Evolutionary conservation across 1,140 invertebrate species (phyloP).

Genomic region (Argopecten irradians): DNA sequence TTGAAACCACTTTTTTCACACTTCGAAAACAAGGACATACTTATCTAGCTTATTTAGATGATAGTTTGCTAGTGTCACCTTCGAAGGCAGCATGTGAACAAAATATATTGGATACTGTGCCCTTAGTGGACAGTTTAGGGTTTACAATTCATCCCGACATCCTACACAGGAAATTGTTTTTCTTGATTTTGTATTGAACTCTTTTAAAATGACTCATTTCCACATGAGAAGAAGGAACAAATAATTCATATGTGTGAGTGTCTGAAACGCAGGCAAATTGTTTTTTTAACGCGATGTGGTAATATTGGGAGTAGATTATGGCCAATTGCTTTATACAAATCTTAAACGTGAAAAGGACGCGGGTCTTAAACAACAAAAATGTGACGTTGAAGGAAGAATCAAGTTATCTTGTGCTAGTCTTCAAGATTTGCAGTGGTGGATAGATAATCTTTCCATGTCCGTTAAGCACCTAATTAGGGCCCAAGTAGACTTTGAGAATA

Average conservation of each 20-base stretch:
- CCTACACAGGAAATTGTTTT: conserved; percentile 51
- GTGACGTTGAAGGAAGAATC: conserved; percentile 31
- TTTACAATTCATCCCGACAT: conserved; percentile 49
- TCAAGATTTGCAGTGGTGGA: conserved; percentile 37
- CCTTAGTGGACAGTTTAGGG: conserved; percentile 31
- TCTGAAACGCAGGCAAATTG: not conserved
- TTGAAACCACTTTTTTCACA: conserved; percentile 37
- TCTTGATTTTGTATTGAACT: conserved; percentile 55
- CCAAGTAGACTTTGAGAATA: not conserved
- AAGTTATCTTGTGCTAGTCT: not conserved
- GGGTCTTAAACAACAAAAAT: not conserved
- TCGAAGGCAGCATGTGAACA: conserved; percentile 12
- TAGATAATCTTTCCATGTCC: conserved; percentile 22
- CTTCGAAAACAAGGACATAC: conserved; percentile 32
- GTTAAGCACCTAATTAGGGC: not conserved
- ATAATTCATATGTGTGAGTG: conserved; percentile 27
- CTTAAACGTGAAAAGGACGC: not conserved
- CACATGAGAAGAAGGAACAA: conserved; percentile 41
- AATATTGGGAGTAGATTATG: conserved; percentile 2
- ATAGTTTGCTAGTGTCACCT: conserved; percentile 39
- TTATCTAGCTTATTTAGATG: conserved; percentile 45
- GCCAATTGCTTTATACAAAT: not conserved
- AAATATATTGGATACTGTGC: conserved; percentile 30
- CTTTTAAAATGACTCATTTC: conserved; percentile 47
- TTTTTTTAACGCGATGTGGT: not conserved